Conservation (phyloP, 2,888 invertebrate genomes). For the Ornithoptera alexandrae region DNA sequence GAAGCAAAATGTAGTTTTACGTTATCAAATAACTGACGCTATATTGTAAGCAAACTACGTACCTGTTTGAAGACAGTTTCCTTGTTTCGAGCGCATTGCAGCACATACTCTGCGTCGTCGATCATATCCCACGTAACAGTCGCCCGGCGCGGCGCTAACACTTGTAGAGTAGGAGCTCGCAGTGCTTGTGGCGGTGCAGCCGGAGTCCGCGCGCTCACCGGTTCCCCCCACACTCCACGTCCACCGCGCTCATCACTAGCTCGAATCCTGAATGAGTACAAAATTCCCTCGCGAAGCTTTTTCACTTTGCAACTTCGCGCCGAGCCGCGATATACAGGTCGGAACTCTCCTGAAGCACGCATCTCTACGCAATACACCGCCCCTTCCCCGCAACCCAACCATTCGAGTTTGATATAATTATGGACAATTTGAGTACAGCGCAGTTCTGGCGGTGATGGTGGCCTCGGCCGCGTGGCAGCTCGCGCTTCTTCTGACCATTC, state of each 20-base stretch:
- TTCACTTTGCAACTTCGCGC: slow-evolving; percentile 88
- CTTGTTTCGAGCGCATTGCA: slow-evolving; percentile 80
- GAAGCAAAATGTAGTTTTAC: too few species aligned
- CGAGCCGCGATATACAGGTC: slow-evolving; percentile 88
- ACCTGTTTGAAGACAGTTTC: slow-evolving; percentile 65
- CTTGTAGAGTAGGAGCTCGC: slow-evolving; percentile 84
- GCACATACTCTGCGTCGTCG: slow-evolving; percentile 87
- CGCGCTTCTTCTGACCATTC: slow-evolving; percentile 86
- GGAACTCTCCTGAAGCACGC: slow-evolving; percentile 85
- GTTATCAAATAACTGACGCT: too few species aligned
- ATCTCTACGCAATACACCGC: slow-evolving; percentile 91
- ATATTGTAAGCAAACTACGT: background rate
- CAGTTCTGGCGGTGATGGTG: slow-evolving; percentile 89
- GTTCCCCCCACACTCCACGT: slow-evolving; percentile 87
- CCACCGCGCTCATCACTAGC: slow-evolving; percentile 91
- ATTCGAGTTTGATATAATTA: slow-evolving; percentile 92
- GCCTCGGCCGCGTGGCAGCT: slow-evolving; percentile 87
- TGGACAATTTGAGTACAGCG: slow-evolving; percentile 85
- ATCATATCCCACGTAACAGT: slow-evolving; percentile 73
- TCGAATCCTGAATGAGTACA: slow-evolving; percentile 91
- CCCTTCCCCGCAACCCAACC: slow-evolving; percentile 87
- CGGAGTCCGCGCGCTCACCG: slow-evolving; percentile 85
- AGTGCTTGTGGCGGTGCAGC: slow-evolving; percentile 90
- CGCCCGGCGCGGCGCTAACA: slow-evolving; percentile 62
- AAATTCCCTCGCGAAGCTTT: slow-evolving; percentile 89